Percentiles rank a stretch among this genome's conserved stretches.
These are phyloP conservation scores for Pheosia gnoma DNA, from an alignment of 2,888 invertebrate genomes.

Conservation along the genomic window DNA sequence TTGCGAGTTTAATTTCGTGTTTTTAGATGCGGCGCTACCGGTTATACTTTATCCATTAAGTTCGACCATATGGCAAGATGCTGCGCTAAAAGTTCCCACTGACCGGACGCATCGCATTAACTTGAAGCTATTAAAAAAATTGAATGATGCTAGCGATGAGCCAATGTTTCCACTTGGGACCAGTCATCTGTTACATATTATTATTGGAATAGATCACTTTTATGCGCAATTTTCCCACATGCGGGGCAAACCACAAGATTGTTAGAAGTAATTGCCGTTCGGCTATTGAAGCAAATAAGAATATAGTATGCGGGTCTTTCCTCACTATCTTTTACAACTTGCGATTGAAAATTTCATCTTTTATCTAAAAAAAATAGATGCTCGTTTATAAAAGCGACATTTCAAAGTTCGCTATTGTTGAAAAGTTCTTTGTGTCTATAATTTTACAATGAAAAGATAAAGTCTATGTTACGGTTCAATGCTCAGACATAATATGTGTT, in stretches of 20 bases:
- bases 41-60: constrained; percentile 50
- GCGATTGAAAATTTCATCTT: constrained; percentile 45
- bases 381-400: constrained; percentile 60
- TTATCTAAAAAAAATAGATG: constrained; percentile 55
- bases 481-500: constrained; percentile 76
- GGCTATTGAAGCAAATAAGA: constrained; percentile 64
- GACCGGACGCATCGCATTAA: constrained; percentile 63
- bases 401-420: constrained; percentile 72
- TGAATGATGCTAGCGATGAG: constrained; percentile 17
- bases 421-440: constrained; percentile 69
- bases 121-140: constrained; percentile 48
- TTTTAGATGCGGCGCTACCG: constrained; percentile 65
- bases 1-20: constrained; percentile 60
- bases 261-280: constrained; percentile 76
- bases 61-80: constrained; percentile 63
- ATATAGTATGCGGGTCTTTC: constrained; percentile 69
- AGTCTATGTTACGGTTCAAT: constrained; percentile 76
- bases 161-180: constrained; percentile 66
- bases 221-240: constrained; percentile 74
- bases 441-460: constrained; percentile 76
- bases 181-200: constrained; percentile 49
- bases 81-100: constrained; percentile 43
- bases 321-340: constrained; percentile 51
- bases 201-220: constrained; percentile 73
- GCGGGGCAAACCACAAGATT: constrained; percentile 77